These are phyloP conservation scores for Cygnus buccinator DNA, from an alignment of 2,113 vertebrate genomes.

Conservation along the genomic window DNA sequence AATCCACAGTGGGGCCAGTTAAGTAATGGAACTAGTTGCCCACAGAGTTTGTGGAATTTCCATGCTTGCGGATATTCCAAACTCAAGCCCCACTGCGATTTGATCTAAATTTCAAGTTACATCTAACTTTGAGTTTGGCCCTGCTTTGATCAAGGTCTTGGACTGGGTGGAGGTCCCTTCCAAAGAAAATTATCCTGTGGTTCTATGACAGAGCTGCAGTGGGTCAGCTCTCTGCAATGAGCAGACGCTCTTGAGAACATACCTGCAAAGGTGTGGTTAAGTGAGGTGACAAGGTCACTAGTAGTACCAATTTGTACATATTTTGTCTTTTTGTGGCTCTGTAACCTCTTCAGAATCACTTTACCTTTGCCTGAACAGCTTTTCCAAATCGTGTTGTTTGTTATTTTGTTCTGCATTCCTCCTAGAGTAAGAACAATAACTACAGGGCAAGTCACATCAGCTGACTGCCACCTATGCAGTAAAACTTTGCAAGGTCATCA, in stretches of 20 bases:
- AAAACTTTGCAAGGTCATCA: neutral
- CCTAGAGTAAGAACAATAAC: neutral
- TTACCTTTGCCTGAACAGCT: neutral
- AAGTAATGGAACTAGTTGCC: neutral
- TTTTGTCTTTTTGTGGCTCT: neutral
- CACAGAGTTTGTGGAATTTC: neutral
- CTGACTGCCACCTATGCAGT: neutral
- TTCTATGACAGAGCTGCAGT: neutral
- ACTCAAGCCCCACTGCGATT: neutral
- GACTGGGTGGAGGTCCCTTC: neutral
- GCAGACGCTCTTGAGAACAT: neutral
- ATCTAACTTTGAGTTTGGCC: neutral
- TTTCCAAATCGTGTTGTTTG: neutral
- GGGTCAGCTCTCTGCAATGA: neutral
- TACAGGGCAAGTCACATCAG: neutral
- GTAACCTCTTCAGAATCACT: neutral
- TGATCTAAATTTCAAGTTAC: neutral
- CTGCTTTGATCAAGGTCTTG: neutral
- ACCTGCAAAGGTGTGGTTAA: neutral
- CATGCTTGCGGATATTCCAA: neutral
- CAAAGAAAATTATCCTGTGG: neutral
- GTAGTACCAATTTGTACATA: neutral
- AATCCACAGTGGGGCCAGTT: neutral
- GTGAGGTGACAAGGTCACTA: neutral
- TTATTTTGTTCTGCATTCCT: neutral